These are phyloP conservation scores for Ochotona princeps DNA, from an alignment of 2,113 vertebrate species.

Conservation along the genomic window DNA sequence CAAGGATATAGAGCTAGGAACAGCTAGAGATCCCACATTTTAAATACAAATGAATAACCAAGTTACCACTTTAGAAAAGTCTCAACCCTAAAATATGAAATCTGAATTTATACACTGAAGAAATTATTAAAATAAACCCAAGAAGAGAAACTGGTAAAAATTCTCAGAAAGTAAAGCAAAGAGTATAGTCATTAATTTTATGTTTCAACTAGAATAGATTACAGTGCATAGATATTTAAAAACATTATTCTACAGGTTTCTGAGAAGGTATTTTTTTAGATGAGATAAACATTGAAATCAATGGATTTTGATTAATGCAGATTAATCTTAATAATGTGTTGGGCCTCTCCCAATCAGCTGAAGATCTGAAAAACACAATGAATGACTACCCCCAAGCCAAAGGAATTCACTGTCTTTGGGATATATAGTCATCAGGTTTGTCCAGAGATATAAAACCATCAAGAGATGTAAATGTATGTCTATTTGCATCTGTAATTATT, in stretches of 20 bases:
- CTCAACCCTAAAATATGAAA: not conserved
- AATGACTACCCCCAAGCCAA: not conserved
- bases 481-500: not conserved
- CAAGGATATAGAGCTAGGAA: too few relatives aligned
- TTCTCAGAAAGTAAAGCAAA: not conserved
- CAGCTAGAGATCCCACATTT: not conserved
- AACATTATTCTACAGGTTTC: conserved; percentile 15
- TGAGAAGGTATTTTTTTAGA: not conserved
- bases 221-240: not conserved
- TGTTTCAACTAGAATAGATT: not conserved
- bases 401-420: not conserved
- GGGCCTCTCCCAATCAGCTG: not conserved
- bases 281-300: not conserved
- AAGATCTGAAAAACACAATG: not conserved
- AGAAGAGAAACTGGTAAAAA: not conserved
- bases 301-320: not conserved
- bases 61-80: not conserved
- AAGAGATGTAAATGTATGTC: not conserved
- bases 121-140: not conserved
- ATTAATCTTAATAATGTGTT: not conserved
- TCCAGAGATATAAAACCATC: not conserved
- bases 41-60: not conserved
- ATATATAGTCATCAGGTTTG: not conserved
- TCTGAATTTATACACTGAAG: not conserved
- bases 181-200: not conserved